Conservation (phyloP, 2,113 vertebrate species). For the Apodemus sylvaticus region DNA sequence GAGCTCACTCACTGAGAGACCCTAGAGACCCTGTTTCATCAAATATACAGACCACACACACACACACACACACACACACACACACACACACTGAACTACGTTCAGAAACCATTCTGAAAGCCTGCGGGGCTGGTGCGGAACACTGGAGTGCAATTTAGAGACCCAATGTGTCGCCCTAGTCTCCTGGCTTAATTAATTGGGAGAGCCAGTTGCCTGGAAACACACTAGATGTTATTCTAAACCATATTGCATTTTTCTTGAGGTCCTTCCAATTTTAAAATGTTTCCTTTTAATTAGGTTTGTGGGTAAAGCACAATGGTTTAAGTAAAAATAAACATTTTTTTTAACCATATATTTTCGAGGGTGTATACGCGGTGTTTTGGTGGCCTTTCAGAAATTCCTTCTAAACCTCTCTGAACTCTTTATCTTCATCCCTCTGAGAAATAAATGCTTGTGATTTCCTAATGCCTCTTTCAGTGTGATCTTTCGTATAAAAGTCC, state of each 20-base stretch:
- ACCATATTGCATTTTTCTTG: slow-evolving; percentile 39
- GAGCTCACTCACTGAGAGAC: not conserved
- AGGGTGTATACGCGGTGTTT: not conserved
- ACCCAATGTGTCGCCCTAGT: not conserved
- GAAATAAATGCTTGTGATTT: not conserved
- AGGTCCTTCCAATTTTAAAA: slow-evolving; percentile 41
- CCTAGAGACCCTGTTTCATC: not conserved
- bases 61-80: not conserved
- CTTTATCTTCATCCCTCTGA: not conserved
- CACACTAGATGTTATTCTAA: not conserved
- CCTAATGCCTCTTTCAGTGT: not conserved
- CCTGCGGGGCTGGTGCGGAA: not conserved
- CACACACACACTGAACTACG: not conserved
- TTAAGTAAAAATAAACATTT: slow-evolving; percentile 52
- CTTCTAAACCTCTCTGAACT: not conserved
- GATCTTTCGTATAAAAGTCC: too few relatives aligned
- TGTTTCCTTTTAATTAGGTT: slow-evolving; percentile 53
- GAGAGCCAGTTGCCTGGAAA: slow-evolving; percentile 5
- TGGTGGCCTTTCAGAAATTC: not conserved
- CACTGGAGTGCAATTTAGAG: not conserved
- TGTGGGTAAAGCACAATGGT: slow-evolving; percentile 25
- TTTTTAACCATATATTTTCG: not conserved
- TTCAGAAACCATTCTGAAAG: slow-evolving; percentile 1
- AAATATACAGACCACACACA: not conserved
- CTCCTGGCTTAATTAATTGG: not conserved